A percentile compares a stretch with the other conserved stretches of the same genome.
These are phyloP conservation scores for Macrobrachium rosenbergii DNA, from an alignment of 1,140 invertebrate genomes.

Conservation along the genomic window DNA sequence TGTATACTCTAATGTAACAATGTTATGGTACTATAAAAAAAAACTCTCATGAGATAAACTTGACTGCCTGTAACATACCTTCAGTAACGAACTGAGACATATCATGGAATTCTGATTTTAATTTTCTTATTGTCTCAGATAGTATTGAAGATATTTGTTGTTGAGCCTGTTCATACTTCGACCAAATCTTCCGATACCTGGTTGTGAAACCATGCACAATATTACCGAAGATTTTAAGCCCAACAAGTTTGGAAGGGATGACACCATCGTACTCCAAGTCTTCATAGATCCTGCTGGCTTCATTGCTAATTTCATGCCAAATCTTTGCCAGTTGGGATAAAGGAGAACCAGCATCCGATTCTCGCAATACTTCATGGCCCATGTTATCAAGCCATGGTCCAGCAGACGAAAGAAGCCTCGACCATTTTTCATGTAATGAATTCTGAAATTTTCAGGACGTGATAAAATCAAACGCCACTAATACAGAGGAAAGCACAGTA, in stretches of 20 bases:
- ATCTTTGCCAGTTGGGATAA: slow-evolving; percentile 5
- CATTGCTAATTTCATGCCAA: neutral
- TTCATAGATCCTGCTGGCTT: neutral
- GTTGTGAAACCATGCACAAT: neutral
- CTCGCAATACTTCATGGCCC: neutral
- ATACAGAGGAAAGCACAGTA: too few relatives aligned
- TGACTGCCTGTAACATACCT: too few relatives aligned
- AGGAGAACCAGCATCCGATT: neutral
- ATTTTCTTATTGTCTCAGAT: neutral
- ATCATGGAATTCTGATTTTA: too few relatives aligned
- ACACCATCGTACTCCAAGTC: slow-evolving; percentile 15
- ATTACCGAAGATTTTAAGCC: neutral
- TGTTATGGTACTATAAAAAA: too few relatives aligned
- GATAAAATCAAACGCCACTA: too few relatives aligned
- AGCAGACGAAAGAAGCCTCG: too few relatives aligned
- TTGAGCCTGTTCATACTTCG: neutral
- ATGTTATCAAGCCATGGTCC: neutral
- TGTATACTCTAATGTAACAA: too few relatives aligned
- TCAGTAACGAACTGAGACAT: too few relatives aligned
- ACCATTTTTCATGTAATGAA: too few relatives aligned
- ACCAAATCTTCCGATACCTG: neutral
- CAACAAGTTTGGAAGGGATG: neutral
- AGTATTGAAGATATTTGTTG: neutral
- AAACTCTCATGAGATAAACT: too few relatives aligned
- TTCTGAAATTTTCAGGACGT: too few relatives aligned